Conservation (phyloP, 2,888 invertebrate species). For the Schizaphis graminum region DNA sequence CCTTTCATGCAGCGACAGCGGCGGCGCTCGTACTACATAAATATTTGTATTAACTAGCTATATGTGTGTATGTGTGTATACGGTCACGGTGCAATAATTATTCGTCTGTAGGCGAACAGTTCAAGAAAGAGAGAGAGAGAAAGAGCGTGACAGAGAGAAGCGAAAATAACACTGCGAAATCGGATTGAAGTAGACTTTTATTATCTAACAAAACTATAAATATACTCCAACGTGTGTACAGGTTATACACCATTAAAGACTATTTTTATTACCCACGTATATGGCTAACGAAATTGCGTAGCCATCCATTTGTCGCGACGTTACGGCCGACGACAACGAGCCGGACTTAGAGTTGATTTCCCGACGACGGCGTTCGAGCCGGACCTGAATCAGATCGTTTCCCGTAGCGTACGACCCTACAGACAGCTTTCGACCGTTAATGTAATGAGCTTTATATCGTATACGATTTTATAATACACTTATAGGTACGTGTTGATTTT, state of each 20-base stretch:
- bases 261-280: neutral
- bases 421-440: neutral
- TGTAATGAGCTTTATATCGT: neutral
- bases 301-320: neutral
- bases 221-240: neutral
- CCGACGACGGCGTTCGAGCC: neutral
- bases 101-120: neutral
- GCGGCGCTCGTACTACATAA: constrained; percentile 7
- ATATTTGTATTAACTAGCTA: constrained; percentile 3
- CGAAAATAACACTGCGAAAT: neutral
- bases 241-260: neutral
- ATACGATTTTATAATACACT: neutral
- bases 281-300: neutral
- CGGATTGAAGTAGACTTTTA: neutral
- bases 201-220: neutral
- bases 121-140: neutral
- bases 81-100: neutral
- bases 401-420: neutral
- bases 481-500: neutral
- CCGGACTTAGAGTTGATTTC: neutral
- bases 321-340: neutral
- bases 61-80: neutral
- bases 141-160: neutral
- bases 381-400: neutral
- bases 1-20: neutral